Conservation (phyloP, 2,888 invertebrate species). For the Sclerodermus sp. region DNA sequence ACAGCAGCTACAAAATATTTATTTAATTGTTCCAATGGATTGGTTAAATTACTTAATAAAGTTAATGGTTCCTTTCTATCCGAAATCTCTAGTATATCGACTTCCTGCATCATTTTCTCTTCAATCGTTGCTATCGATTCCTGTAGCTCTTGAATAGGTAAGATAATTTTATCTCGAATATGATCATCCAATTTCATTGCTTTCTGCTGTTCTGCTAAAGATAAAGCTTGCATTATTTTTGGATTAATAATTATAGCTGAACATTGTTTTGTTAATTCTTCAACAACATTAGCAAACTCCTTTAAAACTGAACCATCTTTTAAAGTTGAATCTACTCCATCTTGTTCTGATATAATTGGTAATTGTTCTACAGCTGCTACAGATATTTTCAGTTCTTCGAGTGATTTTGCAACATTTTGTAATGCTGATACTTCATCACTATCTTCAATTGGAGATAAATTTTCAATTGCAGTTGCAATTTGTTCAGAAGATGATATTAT, state of each 20-base stretch:
- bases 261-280: conserved; percentile 39
- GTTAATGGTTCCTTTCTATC: conserved; percentile 16
- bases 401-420: conserved; percentile 21
- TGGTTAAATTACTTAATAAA: conserved; percentile 17
- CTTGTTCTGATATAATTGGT: conserved; percentile 23
- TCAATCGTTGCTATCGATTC: conserved; percentile 29
- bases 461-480: conserved; percentile 5
- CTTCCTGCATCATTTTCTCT: conserved; percentile 22
- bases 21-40: conserved; percentile 26
- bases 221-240: conserved; percentile 16
- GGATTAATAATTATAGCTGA: conserved; percentile 19
- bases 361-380: conserved; percentile 26
- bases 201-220: neutral
- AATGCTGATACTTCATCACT: conserved; percentile 7
- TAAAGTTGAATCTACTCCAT: conserved; percentile 29
- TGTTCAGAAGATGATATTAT: conserved; percentile 18
- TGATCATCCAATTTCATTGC: conserved; percentile 4
- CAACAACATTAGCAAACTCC: conserved; percentile 41
- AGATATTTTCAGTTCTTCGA: conserved; percentile 27
- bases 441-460: conserved; percentile 2
- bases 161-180: conserved; percentile 17
- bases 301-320: conserved; percentile 36
- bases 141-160: conserved; percentile 20
- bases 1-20: conserved; percentile 24
- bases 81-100: conserved; percentile 12